phyloP scores from a whole-genome alignment of 2,888 invertebrate species.

The Hyles lineata region DNA sequence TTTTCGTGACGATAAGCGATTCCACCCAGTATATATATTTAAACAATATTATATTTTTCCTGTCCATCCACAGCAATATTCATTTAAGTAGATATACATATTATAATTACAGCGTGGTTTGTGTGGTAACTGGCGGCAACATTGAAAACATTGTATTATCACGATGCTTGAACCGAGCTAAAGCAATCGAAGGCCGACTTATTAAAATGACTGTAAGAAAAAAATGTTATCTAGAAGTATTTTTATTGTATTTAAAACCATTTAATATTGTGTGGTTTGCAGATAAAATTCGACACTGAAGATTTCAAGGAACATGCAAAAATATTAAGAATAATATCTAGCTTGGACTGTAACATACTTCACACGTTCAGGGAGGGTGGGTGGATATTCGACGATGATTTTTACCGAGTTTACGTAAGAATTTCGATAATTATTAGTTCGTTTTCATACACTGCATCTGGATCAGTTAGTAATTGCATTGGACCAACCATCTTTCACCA shows the following conservation, averaged over 20 bases:
- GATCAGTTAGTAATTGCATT: neutral
- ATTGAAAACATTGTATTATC: slow-evolving; percentile 48
- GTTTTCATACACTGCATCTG: neutral
- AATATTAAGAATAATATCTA: slow-evolving; percentile 52
- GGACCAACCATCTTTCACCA: no score
- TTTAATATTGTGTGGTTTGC: slow-evolving; percentile 29
- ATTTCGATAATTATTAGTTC: neutral
- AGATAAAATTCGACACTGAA: slow-evolving; percentile 46
- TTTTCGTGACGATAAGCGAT: no score
- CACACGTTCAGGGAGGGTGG: slow-evolving; percentile 41
- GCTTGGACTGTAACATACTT: slow-evolving; percentile 51
- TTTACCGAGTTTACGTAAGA: slow-evolving; percentile 50
- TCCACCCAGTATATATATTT: no score
- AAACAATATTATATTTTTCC: neutral
- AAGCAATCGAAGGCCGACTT: slow-evolving; percentile 54
- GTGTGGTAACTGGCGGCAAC: slow-evolving; percentile 61
- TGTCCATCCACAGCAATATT: neutral
- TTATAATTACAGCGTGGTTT: slow-evolving; percentile 58
- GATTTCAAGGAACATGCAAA: slow-evolving; percentile 37
- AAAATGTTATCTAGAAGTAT: neutral
- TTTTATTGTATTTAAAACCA: neutral
- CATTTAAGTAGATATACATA: neutral
- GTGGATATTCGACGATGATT: slow-evolving; percentile 48
- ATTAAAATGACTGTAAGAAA: slow-evolving; percentile 54
- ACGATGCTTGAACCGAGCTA: slow-evolving; percentile 52